Percentiles rank a stretch among this genome's conserved stretches.
phyloP scores from a whole-genome alignment of 2,888 invertebrate genomes.

The Geotrupes spiniger region DNA sequence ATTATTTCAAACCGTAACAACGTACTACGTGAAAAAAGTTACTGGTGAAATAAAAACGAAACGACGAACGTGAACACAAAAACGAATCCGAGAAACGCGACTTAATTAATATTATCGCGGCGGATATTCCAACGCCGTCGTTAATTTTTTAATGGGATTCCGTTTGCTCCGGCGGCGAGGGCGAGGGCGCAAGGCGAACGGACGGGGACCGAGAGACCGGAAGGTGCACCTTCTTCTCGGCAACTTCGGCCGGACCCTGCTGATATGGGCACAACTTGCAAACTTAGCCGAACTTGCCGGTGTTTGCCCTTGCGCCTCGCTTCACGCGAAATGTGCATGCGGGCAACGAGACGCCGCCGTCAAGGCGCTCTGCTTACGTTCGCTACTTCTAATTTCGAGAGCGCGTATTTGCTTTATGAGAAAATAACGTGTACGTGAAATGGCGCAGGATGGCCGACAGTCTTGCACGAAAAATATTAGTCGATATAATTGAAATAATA shows the following conservation, averaged over 20 bases:
- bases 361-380: background rate
- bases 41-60: too few species aligned
- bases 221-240: slow-evolving; percentile 29
- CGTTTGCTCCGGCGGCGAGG: background rate
- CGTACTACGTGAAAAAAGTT: too few species aligned
- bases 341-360: slow-evolving; percentile 29
- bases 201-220: slow-evolving; percentile 21
- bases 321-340: slow-evolving; percentile 47
- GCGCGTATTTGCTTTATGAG: too few species aligned
- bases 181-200: slow-evolving; percentile 10
- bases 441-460: too few species aligned
- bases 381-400: slow-evolving; percentile 3
- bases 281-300: slow-evolving; percentile 42
- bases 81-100: too few species aligned
- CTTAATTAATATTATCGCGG: background rate
- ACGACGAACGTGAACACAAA: too few species aligned
- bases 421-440: too few species aligned
- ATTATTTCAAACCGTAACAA: too few species aligned
- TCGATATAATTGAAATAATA: too few species aligned
- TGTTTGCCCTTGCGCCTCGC: slow-evolving; percentile 51
- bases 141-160: background rate
- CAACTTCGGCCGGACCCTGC: slow-evolving; percentile 29
- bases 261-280: slow-evolving; percentile 35
- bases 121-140: background rate
- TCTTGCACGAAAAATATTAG: too few species aligned